Conservation (phyloP, 53 echinoderm and acorn worm species). For the Paracentrotus lividus region DNA sequence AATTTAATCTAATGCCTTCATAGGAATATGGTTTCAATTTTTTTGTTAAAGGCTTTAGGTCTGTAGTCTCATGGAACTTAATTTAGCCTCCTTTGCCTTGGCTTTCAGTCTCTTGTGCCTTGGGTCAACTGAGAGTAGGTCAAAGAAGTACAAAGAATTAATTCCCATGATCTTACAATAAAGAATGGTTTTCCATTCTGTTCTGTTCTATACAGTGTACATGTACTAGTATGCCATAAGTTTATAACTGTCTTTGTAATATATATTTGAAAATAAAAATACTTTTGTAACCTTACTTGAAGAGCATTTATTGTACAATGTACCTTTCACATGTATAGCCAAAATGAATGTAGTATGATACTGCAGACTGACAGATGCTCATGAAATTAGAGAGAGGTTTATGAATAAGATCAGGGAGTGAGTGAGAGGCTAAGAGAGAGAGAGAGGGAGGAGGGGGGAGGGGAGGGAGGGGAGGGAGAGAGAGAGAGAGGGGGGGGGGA, state of each 20-base stretch:
- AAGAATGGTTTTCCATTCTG: too few relatives aligned
- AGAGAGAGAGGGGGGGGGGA: background rate
- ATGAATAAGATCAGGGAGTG: background rate
- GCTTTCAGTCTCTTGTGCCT: too few relatives aligned
- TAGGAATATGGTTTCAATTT: too few relatives aligned
- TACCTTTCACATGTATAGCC: background rate
- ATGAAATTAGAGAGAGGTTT: background rate
- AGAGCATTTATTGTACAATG: background rate
- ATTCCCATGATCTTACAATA: too few relatives aligned
- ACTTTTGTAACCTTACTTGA: background rate
- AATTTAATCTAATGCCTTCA: too few relatives aligned
- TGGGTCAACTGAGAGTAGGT: too few relatives aligned
- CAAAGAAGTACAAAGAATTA: too few relatives aligned
- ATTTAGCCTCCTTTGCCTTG: too few relatives aligned
- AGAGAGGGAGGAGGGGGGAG: background rate
- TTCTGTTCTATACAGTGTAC: too few relatives aligned
- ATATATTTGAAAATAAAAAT: background rate
- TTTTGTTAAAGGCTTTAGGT: too few relatives aligned
- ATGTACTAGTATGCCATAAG: too few relatives aligned
- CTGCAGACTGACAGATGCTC: background rate
- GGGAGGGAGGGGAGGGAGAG: background rate
- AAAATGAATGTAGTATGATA: background rate
- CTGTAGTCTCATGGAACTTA: too few relatives aligned
- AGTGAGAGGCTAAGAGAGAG: background rate
- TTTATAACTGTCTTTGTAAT: background rate